Evolutionary conservation across 2,888 invertebrate genomes (phyloP), one percentile per base, ranked within the genome.

Genomic region (Cheilosia grossa): DNA sequence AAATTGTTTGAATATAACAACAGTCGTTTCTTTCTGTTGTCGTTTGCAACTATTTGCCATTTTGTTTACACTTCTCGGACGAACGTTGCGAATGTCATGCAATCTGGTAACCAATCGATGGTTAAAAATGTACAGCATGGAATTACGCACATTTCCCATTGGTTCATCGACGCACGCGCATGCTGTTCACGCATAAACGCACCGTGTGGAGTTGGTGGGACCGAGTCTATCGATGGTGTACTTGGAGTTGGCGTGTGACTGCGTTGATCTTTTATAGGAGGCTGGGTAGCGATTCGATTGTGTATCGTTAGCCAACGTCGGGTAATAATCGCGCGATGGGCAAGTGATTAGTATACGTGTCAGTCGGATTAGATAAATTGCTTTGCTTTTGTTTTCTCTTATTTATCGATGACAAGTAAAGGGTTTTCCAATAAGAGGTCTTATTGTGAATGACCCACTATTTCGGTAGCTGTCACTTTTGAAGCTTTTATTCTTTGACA

Each of bases 51-150:
- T 17, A 9, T 59, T 21, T 59, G 27, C 42, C 42, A 59, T 59
- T 59, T 59, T 42, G 42, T 42, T 59, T 59, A 59, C 59, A 59
- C 59, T 59, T 59, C 59, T 59, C 59, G 44, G 44, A 44, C n/a
- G 4, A 59, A 44, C 59, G 19, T 44, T 24, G 27, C 24, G 13
- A 40, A 15, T 17, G 17, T 27, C 15, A 53, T 19, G 15, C 24
- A 19, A 51, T 51, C 2, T 27, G 51, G 6, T 15, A 42, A 59
- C 21, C 27, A 59, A 44, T 59, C 42, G 27, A 27, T 10, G n/a
- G 10, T 40, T 44, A 6, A 9, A 59, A 59, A 24, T 59, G 27
- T 44, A 37, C 40, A 33, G 6, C 15, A 33, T 58, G 37, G 13
- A 7, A 24, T 37, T 42, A 59, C 42, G 58, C 58, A 40, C 58